Percentiles rank a stretch among this genome's conserved stretches.
Evolutionary conservation across 2,888 invertebrate genomes (phyloP).

Genomic region (Limenitis arthemis): DNA sequence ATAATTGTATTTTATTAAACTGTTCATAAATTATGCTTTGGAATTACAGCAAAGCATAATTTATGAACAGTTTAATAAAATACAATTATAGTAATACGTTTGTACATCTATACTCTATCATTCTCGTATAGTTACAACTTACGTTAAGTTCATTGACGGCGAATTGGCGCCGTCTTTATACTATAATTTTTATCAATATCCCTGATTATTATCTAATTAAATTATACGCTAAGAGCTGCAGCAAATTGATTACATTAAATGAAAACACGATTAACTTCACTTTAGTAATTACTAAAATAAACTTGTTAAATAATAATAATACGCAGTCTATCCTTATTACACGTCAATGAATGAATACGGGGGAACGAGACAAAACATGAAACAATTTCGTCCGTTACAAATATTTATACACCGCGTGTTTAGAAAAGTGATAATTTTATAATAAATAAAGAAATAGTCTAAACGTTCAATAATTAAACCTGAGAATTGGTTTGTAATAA

Average conservation of each 20-base stretch:
- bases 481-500: background rate
- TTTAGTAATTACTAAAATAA: slow-evolving; percentile 20
- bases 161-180: slow-evolving; percentile 38
- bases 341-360: slow-evolving; percentile 23
- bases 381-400: slow-evolving; percentile 36
- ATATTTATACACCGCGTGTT: slow-evolving; percentile 19
- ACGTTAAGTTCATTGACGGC: slow-evolving; percentile 42
- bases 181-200: background rate
- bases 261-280: slow-evolving; percentile 8
- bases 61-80: too few species aligned
- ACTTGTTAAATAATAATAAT: slow-evolving; percentile 36
- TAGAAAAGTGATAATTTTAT: slow-evolving; percentile 7
- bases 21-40: too few species aligned
- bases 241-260: background rate
- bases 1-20: too few species aligned
- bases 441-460: background rate
- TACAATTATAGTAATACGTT: background rate
- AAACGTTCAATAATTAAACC: background rate
- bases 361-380: slow-evolving; percentile 38
- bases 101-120: slow-evolving; percentile 5
- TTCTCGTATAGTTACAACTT: slow-evolving; percentile 19
- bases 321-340: slow-evolving; percentile 32
- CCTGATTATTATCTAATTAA: background rate
- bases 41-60: too few species aligned
- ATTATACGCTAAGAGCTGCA: background rate